Evolutionary conservation across 2,113 vertebrate genomes (phyloP), one percentile per base, ranked within the genome.

Genomic region (Alethe castanea): DNA sequence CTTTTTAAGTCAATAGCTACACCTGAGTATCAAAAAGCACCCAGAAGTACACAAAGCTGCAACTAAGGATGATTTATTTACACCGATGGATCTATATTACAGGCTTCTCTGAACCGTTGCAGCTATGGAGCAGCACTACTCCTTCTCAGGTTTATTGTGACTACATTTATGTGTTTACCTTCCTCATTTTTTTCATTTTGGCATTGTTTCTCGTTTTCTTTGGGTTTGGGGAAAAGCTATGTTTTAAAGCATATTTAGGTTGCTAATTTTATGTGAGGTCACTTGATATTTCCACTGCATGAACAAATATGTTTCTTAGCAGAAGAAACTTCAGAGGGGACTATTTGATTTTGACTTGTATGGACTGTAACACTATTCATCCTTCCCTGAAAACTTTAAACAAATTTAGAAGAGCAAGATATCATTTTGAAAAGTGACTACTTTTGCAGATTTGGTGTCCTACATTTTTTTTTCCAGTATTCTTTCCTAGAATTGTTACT

Each of bases 41-140:
- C 28, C 76, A 86, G 44, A 72, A 80, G 29, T 22, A 64, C 67
- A 88, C 36, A 80, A 35, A 69, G 38, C 64, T 92, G 50, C 66
- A 88, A 72, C 60, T 47, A 47, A 86, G 67, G 60, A 70, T 80
- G 88, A 90, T 81, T 93, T 85, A 81, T 92, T 83, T 88, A 86
- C 77, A 86, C 12, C 22, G 19, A 88, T 47, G 42, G 67, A 53
- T 74, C 77, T 92, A 3, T 40, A 83, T 81, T 86, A 95, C 72
- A 94, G 42, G 25, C 45, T 61, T 70, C 44, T 56, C 71, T 70
- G 36, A 28, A 80, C 64, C 85, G 35, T 11, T 72, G 71, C 31
- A 83, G 76, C 36, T 77, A 86, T 77, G 45, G 59, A 86, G 69
- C 50, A 95, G 40, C 62, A 36, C 54, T 87, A 81, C 26, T 19